Percentiles rank a stretch among this genome's conserved stretches.
phyloP scores from a whole-genome alignment of 2,113 vertebrate species.

The Tringa solitaria region DNA sequence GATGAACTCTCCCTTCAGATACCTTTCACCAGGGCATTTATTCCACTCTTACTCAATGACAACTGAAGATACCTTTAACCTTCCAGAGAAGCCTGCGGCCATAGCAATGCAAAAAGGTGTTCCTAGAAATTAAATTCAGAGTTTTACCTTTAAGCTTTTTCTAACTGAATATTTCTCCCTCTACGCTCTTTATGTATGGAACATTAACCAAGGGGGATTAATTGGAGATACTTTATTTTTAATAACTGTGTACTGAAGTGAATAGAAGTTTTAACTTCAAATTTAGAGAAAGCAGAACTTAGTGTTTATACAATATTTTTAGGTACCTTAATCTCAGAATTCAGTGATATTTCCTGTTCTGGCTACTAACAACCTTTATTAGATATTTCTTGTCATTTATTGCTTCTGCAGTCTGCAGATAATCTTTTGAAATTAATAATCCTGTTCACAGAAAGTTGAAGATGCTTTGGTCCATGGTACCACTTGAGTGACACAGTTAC shows the following conservation, averaged over 20 bases:
- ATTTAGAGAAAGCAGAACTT: neutral
- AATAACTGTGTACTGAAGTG: neutral
- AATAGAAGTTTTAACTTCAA: rapidly evolving
- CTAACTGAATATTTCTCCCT: neutral
- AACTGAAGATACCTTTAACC: neutral
- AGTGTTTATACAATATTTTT: neutral
- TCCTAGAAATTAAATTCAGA: neutral
- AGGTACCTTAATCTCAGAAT: slow-evolving; percentile 5
- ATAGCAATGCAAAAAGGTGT: neutral
- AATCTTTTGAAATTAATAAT: slow-evolving; percentile 10
- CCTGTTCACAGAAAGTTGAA: neutral
- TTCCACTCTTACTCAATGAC: neutral
- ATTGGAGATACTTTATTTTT: neutral
- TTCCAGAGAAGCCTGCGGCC: neutral
- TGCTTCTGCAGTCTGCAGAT: neutral
- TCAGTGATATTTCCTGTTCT: neutral
- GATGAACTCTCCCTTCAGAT: neutral
- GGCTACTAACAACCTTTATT: neutral
- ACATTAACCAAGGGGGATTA: neutral
- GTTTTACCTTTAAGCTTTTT: neutral
- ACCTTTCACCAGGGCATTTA: neutral
- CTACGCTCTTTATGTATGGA: neutral
- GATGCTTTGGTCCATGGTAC: neutral
- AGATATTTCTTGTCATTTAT: neutral
- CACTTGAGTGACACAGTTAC: neutral